Conservation (phyloP, 2,888 invertebrate species). For the Apamea monoglypha region DNA sequence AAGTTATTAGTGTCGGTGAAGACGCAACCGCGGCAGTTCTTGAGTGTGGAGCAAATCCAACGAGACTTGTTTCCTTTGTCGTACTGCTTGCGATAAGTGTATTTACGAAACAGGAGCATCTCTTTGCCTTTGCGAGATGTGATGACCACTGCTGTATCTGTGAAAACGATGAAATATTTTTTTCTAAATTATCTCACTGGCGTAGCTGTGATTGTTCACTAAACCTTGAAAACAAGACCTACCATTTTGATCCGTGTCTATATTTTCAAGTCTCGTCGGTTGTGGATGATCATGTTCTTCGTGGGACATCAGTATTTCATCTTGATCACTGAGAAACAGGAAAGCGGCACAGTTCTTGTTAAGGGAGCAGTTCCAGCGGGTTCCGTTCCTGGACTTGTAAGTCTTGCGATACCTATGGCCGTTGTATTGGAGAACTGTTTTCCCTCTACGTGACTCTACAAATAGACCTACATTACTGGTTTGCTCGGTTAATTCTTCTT, state of each 20-base stretch:
- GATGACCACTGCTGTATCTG: constrained; percentile 82
- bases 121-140: constrained; percentile 86
- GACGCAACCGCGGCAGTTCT: constrained; percentile 83
- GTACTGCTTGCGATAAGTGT: constrained; percentile 85
- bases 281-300: constrained; percentile 75
- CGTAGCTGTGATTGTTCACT: not conserved
- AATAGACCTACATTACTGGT: constrained; percentile 72
- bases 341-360: constrained; percentile 79
- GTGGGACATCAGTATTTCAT: constrained; percentile 79
- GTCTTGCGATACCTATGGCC: constrained; percentile 80
- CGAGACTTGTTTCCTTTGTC: constrained; percentile 73
- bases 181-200: not conserved
- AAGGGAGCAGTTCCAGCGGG: constrained; percentile 80
- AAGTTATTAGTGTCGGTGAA: constrained; percentile 80
- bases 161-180: constrained; percentile 34
- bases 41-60: constrained; percentile 86
- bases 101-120: constrained; percentile 83
- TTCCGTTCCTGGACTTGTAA: constrained; percentile 77
- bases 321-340: constrained; percentile 77
- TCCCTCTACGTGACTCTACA: constrained; percentile 77
- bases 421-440: constrained; percentile 78
- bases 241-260: constrained; percentile 72
- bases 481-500: constrained; percentile 35
- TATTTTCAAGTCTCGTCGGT: constrained; percentile 58
- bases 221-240: constrained; percentile 42